These are phyloP conservation scores for Arnoldichthys spilopterus DNA, from an alignment of 2,797 vertebrate genomes.

Conservation along the genomic window DNA sequence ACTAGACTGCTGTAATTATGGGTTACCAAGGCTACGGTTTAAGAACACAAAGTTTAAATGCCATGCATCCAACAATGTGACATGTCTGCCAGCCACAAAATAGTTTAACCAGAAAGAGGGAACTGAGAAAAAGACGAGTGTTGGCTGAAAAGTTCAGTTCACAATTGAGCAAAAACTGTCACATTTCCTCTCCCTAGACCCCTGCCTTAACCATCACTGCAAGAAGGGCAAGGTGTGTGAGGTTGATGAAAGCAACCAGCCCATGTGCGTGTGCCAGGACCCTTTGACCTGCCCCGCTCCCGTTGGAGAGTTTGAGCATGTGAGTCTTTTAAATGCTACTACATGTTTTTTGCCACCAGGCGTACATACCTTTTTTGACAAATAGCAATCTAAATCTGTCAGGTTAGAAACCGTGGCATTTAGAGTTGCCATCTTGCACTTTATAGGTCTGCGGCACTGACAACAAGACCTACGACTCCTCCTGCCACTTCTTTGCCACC, in stretches of 20 bases:
- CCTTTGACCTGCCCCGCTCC: slow-evolving; percentile 87
- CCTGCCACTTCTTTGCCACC: slow-evolving; percentile 98
- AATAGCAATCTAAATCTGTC: slow-evolving; percentile 16
- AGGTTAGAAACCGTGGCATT: slow-evolving; percentile 2
- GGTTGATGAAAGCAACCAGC: slow-evolving; percentile 90
- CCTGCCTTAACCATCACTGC: slow-evolving; percentile 95
- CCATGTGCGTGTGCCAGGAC: slow-evolving; percentile 98
- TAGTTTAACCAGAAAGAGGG: slow-evolving; percentile 7
- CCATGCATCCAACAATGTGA: slow-evolving; percentile 26
- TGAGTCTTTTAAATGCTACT: slow-evolving; percentile 67
- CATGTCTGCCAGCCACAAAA: slow-evolving; percentile 13
- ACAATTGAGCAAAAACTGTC: background rate
- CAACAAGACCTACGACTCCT: slow-evolving; percentile 97
- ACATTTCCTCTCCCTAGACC: slow-evolving; percentile 73
- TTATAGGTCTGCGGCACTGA: slow-evolving; percentile 94
- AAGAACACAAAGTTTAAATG: slow-evolving; percentile 23
- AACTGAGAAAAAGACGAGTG: slow-evolving; percentile 1
- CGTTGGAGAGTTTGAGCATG: slow-evolving; percentile 90
- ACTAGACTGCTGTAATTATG: slow-evolving; percentile 70
- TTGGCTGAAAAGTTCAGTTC: background rate
- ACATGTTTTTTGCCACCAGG: background rate
- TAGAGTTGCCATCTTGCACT: background rate
- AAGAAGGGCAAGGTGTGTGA: slow-evolving; percentile 98
- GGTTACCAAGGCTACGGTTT: slow-evolving; percentile 54
- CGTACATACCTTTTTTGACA: background rate